Base-by-base conservation (phyloP, 2,113 vertebrate species). In the Actenoides lindsayi region DNA sequence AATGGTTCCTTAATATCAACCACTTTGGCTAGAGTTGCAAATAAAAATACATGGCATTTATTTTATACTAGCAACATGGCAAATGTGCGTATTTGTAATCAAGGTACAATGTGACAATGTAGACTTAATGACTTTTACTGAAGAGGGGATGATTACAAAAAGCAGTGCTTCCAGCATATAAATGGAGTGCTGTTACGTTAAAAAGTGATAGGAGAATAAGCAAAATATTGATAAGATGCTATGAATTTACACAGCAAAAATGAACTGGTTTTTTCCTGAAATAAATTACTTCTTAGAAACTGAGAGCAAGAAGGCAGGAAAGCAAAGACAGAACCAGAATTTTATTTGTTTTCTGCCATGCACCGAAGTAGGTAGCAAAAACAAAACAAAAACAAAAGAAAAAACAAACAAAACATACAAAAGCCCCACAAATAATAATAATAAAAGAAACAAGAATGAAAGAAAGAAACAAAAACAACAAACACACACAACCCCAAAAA, bases 1-100 rank as follows among this genome's bases (percentile, higher is more conserved):
- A 98, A 98, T 98, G 90, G 56, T 80, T 96, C 90, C 93, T 98
- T 98, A 97, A 98, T 98, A 98, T 97, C 93, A 97, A 79, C 74
- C 93, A 70, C 96, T 98, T 97, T 89, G 74, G 63, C 69, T 97
- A 94, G 81, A 97, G 86, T 92, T 94, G 69, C 71, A 96, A 96
- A 96, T 97, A 87, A 96, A 96, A 96, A 97, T 92, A 88, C 60
- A 93, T 95, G 89, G 80, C 91, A 97, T 97, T 97, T 97, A 96
- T 97, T 98, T 98, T 97, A 96, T 96, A 96, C 96, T 96, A 97
- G 73, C 73, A 93, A 20, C 78, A 80, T 83, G 48, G 59, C 93
- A 98, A 97, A 95, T 95, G 73, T 80, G 48, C 93, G 87, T 91
- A 83, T 97, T 98, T 97, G 57, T 96, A 98, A 98, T 96, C 97